These are phyloP conservation scores for Tretioscincus oriximinensis DNA, from an alignment of 2,113 vertebrate species.

Conservation along the genomic window DNA sequence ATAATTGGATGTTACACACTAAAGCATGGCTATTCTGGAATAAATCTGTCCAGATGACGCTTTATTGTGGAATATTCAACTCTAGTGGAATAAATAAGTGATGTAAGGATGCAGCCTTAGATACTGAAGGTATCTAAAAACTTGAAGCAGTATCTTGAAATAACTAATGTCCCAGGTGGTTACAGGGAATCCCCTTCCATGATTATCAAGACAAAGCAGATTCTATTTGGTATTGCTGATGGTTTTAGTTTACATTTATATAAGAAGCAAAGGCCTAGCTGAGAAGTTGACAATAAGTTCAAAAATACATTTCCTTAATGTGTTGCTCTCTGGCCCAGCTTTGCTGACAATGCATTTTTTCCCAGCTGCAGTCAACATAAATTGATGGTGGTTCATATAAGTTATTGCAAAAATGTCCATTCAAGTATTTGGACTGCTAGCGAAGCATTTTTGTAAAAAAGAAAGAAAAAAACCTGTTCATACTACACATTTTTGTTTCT, in stretches of 20 bases:
- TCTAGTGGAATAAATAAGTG: too few relatives aligned
- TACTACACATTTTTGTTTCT: slow-evolving; percentile 66
- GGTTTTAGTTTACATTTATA: background rate
- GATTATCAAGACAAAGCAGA: background rate
- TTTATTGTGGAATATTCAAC: too few relatives aligned
- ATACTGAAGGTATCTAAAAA: too few relatives aligned
- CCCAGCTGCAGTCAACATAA: slow-evolving; percentile 41
- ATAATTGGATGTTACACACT: too few relatives aligned
- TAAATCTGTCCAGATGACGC: too few relatives aligned
- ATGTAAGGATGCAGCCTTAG: too few relatives aligned
- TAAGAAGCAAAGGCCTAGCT: slow-evolving; percentile 44
- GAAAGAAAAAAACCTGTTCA: slow-evolving; percentile 39
- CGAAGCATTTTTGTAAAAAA: slow-evolving; percentile 35
- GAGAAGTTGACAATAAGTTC: slow-evolving; percentile 42
- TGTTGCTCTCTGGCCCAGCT: slow-evolving; percentile 36
- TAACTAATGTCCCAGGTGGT: background rate
- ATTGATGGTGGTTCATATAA: slow-evolving; percentile 59
- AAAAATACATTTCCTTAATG: slow-evolving; percentile 39
- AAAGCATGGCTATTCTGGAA: too few relatives aligned
- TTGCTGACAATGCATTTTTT: slow-evolving; percentile 51
- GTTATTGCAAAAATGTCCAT: slow-evolving; percentile 55
- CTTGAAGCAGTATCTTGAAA: background rate
- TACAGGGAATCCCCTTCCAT: background rate
- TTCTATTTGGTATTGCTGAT: background rate
- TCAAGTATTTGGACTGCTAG: slow-evolving; percentile 48